Base-by-base conservation (phyloP, 2,797 vertebrate genomes). In the Channallabes apus region DNA sequence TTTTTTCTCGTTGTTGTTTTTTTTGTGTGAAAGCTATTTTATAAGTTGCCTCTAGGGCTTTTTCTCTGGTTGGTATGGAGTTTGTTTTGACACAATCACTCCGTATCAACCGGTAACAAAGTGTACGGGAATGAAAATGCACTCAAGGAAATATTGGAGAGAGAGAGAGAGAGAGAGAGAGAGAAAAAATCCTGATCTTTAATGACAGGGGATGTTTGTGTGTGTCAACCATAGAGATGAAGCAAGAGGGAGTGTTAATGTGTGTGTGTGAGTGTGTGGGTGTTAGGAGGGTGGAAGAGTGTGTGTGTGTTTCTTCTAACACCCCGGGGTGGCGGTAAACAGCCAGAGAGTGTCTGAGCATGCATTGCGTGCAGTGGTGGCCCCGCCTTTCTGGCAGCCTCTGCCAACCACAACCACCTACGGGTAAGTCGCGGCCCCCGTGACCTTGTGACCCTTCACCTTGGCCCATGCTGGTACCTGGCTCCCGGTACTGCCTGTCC, bases 291-390 rank as follows among this genome's bases (percentile, higher is more conserved):
- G 46, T 29, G 27, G 22, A 24, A 27, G 29, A 27, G 35, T 83
- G 76, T 88, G 79, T 88, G 76, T 82, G 76, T 80, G 85, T 82
- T 80, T 76, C 62, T 71, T 67, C 84, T 82, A 87, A 89, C 82
- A 88, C 84, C 87, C 89, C 71, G 68, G 75, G 85, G 87, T 87
- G 80, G 87, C 77, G 73, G 87, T 90, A 88, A 90, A 90, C 86
- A 88, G 65, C 68, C 59, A 58, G 41, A 75, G 77, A 87, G 83
- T 84, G 89, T 87, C 87, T 88, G 87, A 90, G 89, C 89, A 85
- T 86, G 89, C 88, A 87, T 90, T 86, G 89, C 87, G 89, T 90
- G 89, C 89, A 78, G 85, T 69, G 80, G 41, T 79, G 24, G 82
- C 88, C 64, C 82, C 87, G 62, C 87, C 87, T 64, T 84, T 35